phyloP scores from a whole-genome alignment of 2,888 invertebrate genomes.

The Andrena chrysosceles region DNA sequence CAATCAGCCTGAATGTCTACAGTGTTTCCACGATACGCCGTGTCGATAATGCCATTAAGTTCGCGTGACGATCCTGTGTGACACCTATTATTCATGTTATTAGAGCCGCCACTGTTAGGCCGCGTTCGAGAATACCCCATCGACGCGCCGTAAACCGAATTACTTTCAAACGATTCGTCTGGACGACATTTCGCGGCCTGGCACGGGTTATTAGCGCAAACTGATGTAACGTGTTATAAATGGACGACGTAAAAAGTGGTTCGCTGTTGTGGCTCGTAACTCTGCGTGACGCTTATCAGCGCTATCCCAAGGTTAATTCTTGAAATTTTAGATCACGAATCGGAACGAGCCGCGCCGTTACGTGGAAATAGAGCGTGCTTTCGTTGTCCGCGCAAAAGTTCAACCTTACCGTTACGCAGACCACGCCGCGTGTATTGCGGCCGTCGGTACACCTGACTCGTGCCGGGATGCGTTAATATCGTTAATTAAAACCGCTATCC shows the following conservation, averaged over 20 bases:
- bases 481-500: conserved; percentile 65
- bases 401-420: neutral
- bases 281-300: neutral
- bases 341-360: neutral
- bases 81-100: conserved; percentile 52
- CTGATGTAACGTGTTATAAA: neutral
- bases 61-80: conserved; percentile 50
- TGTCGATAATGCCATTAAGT: conserved; percentile 45
- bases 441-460: conserved; percentile 6
- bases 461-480: conserved; percentile 58
- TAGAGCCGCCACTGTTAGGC: conserved; percentile 32
- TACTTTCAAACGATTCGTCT: conserved; percentile 3
- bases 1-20: conserved; percentile 36
- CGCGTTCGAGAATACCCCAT: neutral
- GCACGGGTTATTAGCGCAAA: neutral
- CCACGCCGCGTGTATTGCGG: neutral
- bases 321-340: conserved; percentile 3
- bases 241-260: neutral
- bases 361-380: conserved; percentile 2
- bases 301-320: conserved; percentile 34
- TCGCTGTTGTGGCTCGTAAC: no score
- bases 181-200: neutral
- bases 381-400: conserved; percentile 19
- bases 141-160: conserved; percentile 10
- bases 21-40: conserved; percentile 39